These are phyloP conservation scores for Habroteleia sp. DNA, from an alignment of 2,888 invertebrate genomes.

Conservation along the genomic window DNA sequence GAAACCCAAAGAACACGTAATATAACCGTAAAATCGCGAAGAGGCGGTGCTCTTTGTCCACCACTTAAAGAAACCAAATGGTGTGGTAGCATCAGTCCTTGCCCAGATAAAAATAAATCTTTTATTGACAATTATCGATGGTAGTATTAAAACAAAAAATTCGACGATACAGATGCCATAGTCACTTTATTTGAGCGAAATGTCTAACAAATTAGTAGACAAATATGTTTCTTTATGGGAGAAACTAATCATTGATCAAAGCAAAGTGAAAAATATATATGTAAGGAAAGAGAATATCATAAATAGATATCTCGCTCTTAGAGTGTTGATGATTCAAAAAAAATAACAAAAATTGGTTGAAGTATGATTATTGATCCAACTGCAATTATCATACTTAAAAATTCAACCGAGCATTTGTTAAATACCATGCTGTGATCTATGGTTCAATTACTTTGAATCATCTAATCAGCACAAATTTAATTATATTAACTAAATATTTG, in stretches of 20 bases:
- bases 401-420: conserved; percentile 20
- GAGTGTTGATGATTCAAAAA: too few species aligned
- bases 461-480: neutral
- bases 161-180: conserved; percentile 19
- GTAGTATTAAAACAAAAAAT: conserved; percentile 64
- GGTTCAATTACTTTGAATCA: conserved; percentile 5
- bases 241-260: conserved; percentile 36
- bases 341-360: too few species aligned
- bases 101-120: conserved; percentile 80
- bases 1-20: conserved; percentile 91
- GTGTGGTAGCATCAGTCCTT: conserved; percentile 90
- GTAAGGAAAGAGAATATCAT: conserved; percentile 2
- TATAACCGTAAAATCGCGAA: conserved; percentile 88
- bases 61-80: conserved; percentile 92
- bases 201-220: conserved; percentile 26
- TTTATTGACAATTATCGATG: conserved; percentile 70
- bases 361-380: too few species aligned
- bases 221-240: conserved; percentile 17
- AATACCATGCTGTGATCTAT: conserved; percentile 28
- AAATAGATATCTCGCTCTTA: too few species aligned
- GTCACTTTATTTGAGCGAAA: neutral
- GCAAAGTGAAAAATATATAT: conserved; percentile 30
- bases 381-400: too few species aligned
- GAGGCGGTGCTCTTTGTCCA: conserved; percentile 92
- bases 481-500: too few species aligned